These are phyloP conservation scores for Acropternis orthonyx DNA, from an alignment of 2,797 vertebrate genomes.

Conservation along the genomic window DNA sequence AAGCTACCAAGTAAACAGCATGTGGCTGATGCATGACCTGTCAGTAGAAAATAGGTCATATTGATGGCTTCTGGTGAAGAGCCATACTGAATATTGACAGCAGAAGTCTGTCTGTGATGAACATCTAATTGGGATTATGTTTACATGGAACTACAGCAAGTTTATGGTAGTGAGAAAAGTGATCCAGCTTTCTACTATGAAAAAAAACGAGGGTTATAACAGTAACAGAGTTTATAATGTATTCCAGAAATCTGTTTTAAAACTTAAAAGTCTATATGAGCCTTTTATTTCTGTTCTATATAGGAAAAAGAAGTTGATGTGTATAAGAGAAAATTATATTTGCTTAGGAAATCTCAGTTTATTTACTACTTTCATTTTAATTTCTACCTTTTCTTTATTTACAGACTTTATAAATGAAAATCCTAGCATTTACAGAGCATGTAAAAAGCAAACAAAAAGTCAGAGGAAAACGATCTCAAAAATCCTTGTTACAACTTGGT, in stretches of 20 bases:
- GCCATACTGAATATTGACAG: constrained; percentile 23
- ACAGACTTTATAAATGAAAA: background rate
- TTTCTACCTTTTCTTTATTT: background rate
- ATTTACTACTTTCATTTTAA: background rate
- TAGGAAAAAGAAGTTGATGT: background rate
- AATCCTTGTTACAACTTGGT: background rate
- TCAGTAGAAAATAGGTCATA: constrained; percentile 1
- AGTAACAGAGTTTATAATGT: background rate
- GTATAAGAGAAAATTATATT: background rate
- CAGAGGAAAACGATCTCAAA: fast-evolving
- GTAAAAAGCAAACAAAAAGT: background rate
- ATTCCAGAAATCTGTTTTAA: background rate
- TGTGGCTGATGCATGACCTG: constrained; percentile 27
- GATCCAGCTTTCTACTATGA: background rate
- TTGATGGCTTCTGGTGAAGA: constrained; percentile 34
- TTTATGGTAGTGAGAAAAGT: background rate
- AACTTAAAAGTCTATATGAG: background rate
- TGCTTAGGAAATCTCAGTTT: background rate
- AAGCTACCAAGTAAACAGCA: constrained; percentile 58
- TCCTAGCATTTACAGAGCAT: background rate
- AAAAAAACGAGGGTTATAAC: background rate
- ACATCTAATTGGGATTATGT: background rate
- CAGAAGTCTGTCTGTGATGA: constrained; percentile 16
- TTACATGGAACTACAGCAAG: background rate
- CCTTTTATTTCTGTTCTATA: background rate